A percentile compares a stretch with the other conserved stretches of the same genome.
phyloP scores from a whole-genome alignment of 1,140 invertebrate genomes.

The Trialeurodes vaporariorum region DNA sequence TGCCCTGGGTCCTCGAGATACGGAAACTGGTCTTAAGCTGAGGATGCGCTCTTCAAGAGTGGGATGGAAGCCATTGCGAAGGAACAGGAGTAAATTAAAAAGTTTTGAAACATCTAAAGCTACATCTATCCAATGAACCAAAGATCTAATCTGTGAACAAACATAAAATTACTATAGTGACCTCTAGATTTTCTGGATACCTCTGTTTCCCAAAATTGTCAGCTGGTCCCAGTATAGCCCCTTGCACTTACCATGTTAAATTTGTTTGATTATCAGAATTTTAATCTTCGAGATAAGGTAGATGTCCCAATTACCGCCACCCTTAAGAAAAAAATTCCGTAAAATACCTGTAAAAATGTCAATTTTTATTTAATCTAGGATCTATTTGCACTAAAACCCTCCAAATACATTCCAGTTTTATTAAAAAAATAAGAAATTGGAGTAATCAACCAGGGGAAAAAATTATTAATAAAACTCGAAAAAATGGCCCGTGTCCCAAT shows the following conservation, averaged over 20 bases:
- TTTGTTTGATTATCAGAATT: no score
- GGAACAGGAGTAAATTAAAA: slow-evolving; percentile 46
- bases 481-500: no score
- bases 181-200: neutral
- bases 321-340: no score
- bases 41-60: slow-evolving; percentile 43
- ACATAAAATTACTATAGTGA: neutral
- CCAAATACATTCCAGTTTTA: no score
- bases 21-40: slow-evolving; percentile 38
- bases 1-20: slow-evolving; percentile 37
- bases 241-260: slow-evolving; percentile 1
- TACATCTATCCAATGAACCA: slow-evolving; percentile 33
- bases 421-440: no score
- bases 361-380: no score
- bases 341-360: no score
- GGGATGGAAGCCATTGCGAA: slow-evolving; percentile 47
- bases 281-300: no score
- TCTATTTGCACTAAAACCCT: no score
- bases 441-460: no score
- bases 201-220: slow-evolving; percentile 9
- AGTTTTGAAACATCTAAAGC: slow-evolving; percentile 41
- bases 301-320: no score
- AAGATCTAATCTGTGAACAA: neutral
- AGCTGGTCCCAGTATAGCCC: slow-evolving; percentile 7
- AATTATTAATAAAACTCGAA: no score